Evolutionary conservation across 2,797 vertebrate species (phyloP), one percentile per base, ranked within the genome.

Genomic region (Sebastes diaconus): DNA sequence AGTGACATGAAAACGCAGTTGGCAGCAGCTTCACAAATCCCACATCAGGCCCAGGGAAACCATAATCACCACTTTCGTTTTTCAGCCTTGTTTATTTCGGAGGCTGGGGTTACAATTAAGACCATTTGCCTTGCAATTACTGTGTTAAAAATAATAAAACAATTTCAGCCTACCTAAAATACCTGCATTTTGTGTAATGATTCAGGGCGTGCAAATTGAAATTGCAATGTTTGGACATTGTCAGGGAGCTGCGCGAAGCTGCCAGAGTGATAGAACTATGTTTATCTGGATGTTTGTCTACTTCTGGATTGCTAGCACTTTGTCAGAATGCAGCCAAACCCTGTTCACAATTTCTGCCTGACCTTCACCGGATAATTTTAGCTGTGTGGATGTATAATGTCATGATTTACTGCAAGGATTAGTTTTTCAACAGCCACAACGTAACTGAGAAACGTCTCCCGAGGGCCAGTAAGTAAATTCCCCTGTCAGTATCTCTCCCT

Each of bases 81-180:
- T 94, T 95, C 94, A 91, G 94, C 87, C 94, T 94, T 96, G 95
- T 96, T 96, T 96, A 96, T 96, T 96, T 95, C 95, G 93, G 94
- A 94, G 95, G 91, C 95, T 91, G 94, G 93, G 93, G 92, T 95
- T 96, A 95, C 95, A 96, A 96, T 96, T 96, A 96, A 96, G 92
- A 94, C 80, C 94, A 96, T 96, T 95, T 94, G 93, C 94, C 93
- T 95, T 96, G 93, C 95, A 96, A 96, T 96, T 96, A 95, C 93
- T 92, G 94, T 92, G 96, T 96, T 96, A 96, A 96, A 96, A 96
- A 96, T 96, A 96, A 96, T 96, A 94, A 96, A 95, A 95, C 94
- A 95, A 92, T 94, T 95, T 94, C 90, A 57, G 89, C 88, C 84
- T 89, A 93, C 92, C 92, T 93, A 92, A 95, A 94, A 94, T 95